A percentile compares a stretch with the other conserved stretches of the same genome.
Evolutionary conservation across 2,797 vertebrate genomes (phyloP).

Genomic region (Emydoidea blandingii): DNA sequence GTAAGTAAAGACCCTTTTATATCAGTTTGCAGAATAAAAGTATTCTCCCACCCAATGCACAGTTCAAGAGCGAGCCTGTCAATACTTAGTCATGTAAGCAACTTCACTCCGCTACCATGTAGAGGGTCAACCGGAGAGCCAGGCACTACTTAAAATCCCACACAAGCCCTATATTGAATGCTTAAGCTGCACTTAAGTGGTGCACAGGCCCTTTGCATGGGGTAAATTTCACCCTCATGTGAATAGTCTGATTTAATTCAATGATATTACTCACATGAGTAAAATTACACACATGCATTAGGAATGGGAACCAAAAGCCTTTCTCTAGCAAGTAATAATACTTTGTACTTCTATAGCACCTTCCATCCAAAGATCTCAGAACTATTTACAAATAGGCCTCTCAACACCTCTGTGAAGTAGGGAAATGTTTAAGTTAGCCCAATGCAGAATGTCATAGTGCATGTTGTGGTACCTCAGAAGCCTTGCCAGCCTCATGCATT

Average conservation of each 20-base stretch:
- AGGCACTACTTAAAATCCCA: too few species aligned
- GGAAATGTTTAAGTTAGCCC: background rate
- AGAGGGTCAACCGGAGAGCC: too few species aligned
- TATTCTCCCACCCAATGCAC: background rate
- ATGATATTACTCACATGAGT: fast-evolving
- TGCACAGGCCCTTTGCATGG: background rate
- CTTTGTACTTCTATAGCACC: background rate
- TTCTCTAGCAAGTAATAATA: background rate
- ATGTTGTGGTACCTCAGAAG: too few species aligned
- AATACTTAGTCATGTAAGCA: background rate
- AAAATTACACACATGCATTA: background rate
- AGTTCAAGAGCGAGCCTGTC: background rate
- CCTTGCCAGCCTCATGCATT: background rate
- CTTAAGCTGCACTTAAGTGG: background rate
- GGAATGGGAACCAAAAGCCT: background rate
- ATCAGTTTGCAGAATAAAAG: slow-evolving; percentile 10
- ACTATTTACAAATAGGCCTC: background rate
- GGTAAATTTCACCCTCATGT: background rate
- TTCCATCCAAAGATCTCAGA: background rate
- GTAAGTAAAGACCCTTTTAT: slow-evolving; percentile 9
- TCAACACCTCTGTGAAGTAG: background rate
- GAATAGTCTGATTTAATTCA: background rate
- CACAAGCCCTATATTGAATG: background rate
- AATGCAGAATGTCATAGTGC: background rate
- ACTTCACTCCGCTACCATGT: background rate